phyloP scores from a whole-genome alignment of 2,113 vertebrate genomes.

The Antechinus flavipes region DNA sequence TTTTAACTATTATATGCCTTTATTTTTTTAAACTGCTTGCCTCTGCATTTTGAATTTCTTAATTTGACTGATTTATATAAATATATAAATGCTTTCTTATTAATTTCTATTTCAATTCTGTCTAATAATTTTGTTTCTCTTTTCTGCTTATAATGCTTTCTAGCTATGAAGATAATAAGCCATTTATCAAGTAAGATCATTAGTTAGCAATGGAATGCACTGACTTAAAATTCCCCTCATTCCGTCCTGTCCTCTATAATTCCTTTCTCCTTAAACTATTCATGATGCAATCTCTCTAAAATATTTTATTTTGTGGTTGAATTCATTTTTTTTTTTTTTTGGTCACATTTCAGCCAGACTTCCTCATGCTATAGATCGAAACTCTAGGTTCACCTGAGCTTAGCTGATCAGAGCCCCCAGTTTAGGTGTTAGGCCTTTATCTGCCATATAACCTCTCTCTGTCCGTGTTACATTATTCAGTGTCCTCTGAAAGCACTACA shows the following conservation, averaged over 20 bases:
- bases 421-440: conserved; percentile 83
- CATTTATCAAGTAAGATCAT: conserved; percentile 99
- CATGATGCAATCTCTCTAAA: conserved; percentile 85
- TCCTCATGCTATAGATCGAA: conserved; percentile 82
- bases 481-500: conserved; percentile 79
- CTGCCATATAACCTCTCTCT: conserved; percentile 86
- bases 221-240: conserved; percentile 87
- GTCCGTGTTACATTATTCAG: conserved; percentile 82
- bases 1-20: conserved; percentile 85
- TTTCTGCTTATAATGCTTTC: conserved; percentile 98
- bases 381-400: conserved; percentile 84
- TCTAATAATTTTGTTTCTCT: conserved; percentile 98
- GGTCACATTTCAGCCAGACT: conserved; percentile 84
- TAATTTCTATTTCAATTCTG: conserved; percentile 92
- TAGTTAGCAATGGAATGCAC: conserved; percentile 93
- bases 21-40: conserved; percentile 88
- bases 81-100: conserved; percentile 91
- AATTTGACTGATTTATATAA: conserved; percentile 87
- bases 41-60: conserved; percentile 88
- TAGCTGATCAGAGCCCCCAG: conserved; percentile 81
- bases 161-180: conserved; percentile 99
- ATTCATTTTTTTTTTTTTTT: conserved; percentile 79
- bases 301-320: conserved; percentile 83
- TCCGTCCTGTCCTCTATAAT: conserved; percentile 84
- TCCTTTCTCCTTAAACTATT: conserved; percentile 85